phyloP scores from a whole-genome alignment of 2,113 vertebrate genomes.

The Salvelinus fontinalis region DNA sequence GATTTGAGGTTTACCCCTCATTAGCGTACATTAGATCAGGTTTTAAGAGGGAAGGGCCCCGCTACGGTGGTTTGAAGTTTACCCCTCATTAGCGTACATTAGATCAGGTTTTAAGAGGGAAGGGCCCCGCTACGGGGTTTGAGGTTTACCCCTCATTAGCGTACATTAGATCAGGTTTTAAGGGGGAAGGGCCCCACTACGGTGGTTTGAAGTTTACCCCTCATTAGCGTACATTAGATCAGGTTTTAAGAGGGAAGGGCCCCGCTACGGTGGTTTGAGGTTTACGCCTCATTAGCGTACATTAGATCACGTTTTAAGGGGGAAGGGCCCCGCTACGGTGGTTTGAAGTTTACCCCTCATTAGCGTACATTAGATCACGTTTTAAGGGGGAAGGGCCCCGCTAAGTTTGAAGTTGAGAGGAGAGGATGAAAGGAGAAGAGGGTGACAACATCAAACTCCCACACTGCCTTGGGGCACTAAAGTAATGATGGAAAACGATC shows the following conservation, averaged over 20 bases:
- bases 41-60: too few relatives aligned
- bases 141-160: background rate
- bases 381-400: too few relatives aligned
- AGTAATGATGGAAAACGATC: background rate
- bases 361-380: too few relatives aligned
- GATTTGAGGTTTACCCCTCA: too few relatives aligned
- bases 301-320: too few relatives aligned
- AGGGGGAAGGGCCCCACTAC: background rate
- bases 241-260: background rate
- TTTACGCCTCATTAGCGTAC: too few relatives aligned
- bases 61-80: background rate
- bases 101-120: background rate
- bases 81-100: background rate
- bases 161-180: background rate
- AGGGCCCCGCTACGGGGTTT: background rate
- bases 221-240: background rate
- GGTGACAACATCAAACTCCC: slow-evolving; percentile 8
- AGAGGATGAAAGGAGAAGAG: background rate
- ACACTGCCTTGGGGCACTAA: background rate
- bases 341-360: too few relatives aligned
- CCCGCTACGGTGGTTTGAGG: background rate
- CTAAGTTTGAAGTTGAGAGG: background rate
- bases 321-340: too few relatives aligned
- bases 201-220: background rate
- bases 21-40: too few relatives aligned